A percentile compares a stretch with the other conserved stretches of the same genome.
Evolutionary conservation across 2,113 vertebrate genomes (phyloP).

Genomic region (Epinephelus fuscoguttatus): DNA sequence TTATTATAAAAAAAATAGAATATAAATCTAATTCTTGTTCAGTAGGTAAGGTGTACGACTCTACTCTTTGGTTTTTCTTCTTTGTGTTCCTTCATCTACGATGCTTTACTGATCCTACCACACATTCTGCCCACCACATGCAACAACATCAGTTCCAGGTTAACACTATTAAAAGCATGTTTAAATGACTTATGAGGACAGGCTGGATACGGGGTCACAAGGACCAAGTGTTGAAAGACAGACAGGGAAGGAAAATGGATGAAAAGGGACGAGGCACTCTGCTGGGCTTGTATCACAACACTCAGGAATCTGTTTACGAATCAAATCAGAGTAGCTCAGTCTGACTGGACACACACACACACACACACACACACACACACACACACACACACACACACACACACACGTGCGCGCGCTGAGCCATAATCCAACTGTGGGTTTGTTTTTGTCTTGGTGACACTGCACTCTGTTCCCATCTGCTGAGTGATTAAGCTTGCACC

Average conservation of each 20-base stretch:
- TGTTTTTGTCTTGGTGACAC: slow-evolving; percentile 71
- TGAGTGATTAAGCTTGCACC: slow-evolving; percentile 70
- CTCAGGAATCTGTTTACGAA: slow-evolving; percentile 33
- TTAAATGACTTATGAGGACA: slow-evolving; percentile 79
- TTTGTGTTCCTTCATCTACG: neutral
- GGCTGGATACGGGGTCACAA: slow-evolving; percentile 57
- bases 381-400: slow-evolving; percentile 9
- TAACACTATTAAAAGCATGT: slow-evolving; percentile 80
- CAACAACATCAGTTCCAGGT: slow-evolving; percentile 47
- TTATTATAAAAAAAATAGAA: neutral
- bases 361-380: slow-evolving; percentile 10
- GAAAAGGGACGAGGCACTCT: neutral
- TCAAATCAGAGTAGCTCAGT: slow-evolving; percentile 35
- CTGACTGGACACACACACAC: slow-evolving; percentile 23
- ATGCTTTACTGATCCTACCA: neutral
- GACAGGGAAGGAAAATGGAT: slow-evolving; percentile 5
- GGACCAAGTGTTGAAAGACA: slow-evolving; percentile 47
- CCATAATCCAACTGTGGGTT: slow-evolving; percentile 63
- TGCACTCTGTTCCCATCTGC: slow-evolving; percentile 72
- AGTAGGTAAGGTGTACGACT: neutral
- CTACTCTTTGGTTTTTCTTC: neutral
- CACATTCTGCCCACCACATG: slow-evolving; percentile 33
- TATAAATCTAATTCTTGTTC: neutral
- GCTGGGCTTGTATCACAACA: slow-evolving; percentile 17
- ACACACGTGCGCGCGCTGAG: slow-evolving; percentile 10